Evolutionary conservation across 1,140 invertebrate genomes (phyloP), one percentile per base, ranked within the genome.

Genomic region (Pseudoatta argentina): DNA sequence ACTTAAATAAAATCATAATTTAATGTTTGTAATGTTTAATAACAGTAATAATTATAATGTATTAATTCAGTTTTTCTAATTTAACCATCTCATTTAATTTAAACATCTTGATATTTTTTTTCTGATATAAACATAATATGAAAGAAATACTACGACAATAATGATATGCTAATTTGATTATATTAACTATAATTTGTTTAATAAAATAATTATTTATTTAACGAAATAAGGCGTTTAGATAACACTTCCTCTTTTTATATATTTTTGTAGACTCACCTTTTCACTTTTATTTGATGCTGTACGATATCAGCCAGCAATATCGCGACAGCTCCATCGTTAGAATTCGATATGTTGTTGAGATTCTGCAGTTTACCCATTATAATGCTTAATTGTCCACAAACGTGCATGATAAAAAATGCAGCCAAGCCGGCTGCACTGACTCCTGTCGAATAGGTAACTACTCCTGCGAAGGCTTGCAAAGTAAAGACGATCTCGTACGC

Each of bases 401-500:
- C 71, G 10, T 92, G 91, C 16, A 85, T 86, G 3, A 92, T 72
- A 3, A 92, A 61, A 10, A 78, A 51, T 0, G 89, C 85, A 2
- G 79, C 87, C 12, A 92, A 51, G 7, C 89, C 86, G 24, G 81
- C 91, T 8, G 48, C 53, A 2, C 82, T 85, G 0, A 75, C 64
- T 0, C 66, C 69, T 6, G 89, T 21, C 1, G 88, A 81, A n/a
- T 88, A 91, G 8, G 67, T 71, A 8, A 88, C 14, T 0, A 91
- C n/a, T 5, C 86, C 86, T 18, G 86, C 75, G 14, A 92, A 16
- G 21, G 87, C 18, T 69, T 91, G 91, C 7, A 83, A 16, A 1
- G 30, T 4, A 18, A 90, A 92, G n/a, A 92, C 67, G 16, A 92
- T 86, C 14, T 92, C 91, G 30, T 92, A 92, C 16, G 48, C 76